Conservation (phyloP, 2,113 vertebrate species). For the Hyaena hyaena region DNA sequence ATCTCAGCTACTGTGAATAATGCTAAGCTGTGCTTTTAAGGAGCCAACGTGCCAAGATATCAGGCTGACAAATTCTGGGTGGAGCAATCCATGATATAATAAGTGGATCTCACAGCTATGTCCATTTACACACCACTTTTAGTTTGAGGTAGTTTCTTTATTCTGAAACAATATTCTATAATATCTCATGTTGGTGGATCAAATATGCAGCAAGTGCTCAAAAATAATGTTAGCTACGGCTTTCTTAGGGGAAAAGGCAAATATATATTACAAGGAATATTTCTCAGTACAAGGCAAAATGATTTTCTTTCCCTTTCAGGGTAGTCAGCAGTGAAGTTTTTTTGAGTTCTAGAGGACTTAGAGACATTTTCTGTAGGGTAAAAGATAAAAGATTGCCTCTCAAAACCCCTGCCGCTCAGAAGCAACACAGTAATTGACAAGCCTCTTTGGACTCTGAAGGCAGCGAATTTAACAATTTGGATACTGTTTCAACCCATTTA, state of each 20-base stretch:
- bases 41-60: neutral
- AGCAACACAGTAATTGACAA: neutral
- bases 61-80: neutral
- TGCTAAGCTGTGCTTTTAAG: neutral
- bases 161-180: neutral
- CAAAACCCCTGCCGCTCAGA: neutral
- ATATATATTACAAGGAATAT: neutral
- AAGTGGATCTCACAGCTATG: neutral
- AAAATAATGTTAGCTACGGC: neutral
- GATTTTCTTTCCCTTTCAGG: neutral
- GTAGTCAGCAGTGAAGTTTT: neutral
- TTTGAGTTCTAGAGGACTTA: neutral
- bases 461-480: neutral
- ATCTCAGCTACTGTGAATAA: neutral
- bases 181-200: neutral
- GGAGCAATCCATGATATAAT: neutral
- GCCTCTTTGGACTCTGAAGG: neutral
- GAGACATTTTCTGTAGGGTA: neutral
- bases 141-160: neutral
- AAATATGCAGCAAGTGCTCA: neutral
- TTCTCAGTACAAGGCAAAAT: neutral
- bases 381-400: neutral
- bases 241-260: neutral
- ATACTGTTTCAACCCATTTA: neutral
- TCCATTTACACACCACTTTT: neutral